Evolutionary conservation across 2,113 vertebrate genomes (phyloP), one percentile per base, ranked within the genome.

Genomic region (Malurus melanocephalus): DNA sequence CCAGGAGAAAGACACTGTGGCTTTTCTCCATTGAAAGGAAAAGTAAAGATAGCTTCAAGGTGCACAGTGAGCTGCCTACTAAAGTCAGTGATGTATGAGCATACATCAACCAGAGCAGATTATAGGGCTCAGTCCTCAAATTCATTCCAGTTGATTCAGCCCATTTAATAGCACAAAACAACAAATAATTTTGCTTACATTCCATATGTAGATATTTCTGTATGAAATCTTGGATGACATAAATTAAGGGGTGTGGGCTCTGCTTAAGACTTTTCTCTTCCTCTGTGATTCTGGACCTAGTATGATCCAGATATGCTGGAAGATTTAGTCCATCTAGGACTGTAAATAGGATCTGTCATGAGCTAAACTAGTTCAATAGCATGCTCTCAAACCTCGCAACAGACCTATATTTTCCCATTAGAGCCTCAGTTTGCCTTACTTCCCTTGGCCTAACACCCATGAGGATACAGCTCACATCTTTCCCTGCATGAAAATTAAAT

Each of bases 401-500:
- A 66, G 17, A 73, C 27, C 24, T 52, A 11, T 10, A 38, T 64
- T 91, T 75, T 60, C 48, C 23, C 30, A 5, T 16, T 65, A 60
- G 38, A 77, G 24, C 27, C 46, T 86, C 59, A 69, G 56, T 62
- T 49, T 88, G 43, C 53, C 55, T 33, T 30, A 35, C 4, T 59
- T 49, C 21, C 35, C 52, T 72, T 45, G 32, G 16, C 60, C 59
- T 65, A 88, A 84, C 24, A 68, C 32, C 28, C 46, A 35, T 13
- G 28, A 76, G 11, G 30, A 57, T 33, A 35, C 48, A 48, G 38
- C 26, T 84, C 20, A 48, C 60, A 40, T 38, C 52, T 55, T 67
- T 76, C 32, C 11, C 75, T 82, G 60, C 49, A 51, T 35, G 75
- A 92, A 95, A 93, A 94, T 87, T 11, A 95, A 69, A 89, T 93